Evolutionary conservation across 1,140 invertebrate species (phyloP).

Genomic region (Drosophila kurseongensis): DNA sequence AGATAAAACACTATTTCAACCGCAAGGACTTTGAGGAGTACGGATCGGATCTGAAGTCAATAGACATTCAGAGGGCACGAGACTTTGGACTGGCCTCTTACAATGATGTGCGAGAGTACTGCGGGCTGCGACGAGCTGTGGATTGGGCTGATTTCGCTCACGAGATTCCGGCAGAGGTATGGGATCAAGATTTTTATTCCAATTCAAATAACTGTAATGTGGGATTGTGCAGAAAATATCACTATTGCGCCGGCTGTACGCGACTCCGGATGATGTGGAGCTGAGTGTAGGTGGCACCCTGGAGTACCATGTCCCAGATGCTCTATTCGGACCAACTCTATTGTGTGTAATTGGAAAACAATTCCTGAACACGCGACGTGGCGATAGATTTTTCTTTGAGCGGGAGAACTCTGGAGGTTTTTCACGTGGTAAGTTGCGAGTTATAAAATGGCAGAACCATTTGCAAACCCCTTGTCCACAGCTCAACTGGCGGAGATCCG

Average conservation of each 20-base stretch:
- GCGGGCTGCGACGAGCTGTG: constrained; percentile 90
- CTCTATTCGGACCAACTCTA: constrained; percentile 95
- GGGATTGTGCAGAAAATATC: constrained; percentile 63
- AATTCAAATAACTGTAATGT: not conserved
- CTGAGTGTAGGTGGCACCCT: constrained; percentile 93
- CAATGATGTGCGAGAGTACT: constrained; percentile 91
- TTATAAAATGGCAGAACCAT: not conserved
- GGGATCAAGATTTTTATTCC: not conserved
- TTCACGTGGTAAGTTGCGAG: constrained; percentile 87
- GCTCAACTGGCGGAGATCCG: constrained; percentile 94
- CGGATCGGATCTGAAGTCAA: constrained; percentile 89
- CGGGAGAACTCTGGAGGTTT: constrained; percentile 88
- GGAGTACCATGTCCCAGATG: constrained; percentile 90
- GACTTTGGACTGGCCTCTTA: constrained; percentile 95
- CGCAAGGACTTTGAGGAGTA: constrained; percentile 85
- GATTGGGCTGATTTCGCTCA: constrained; percentile 90
- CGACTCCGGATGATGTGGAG: constrained; percentile 92
- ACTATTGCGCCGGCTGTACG: constrained; percentile 60
- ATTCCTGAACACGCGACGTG: constrained; percentile 92
- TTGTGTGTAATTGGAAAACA: constrained; percentile 94
- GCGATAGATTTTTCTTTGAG: constrained; percentile 94
- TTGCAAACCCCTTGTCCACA: constrained; percentile 75
- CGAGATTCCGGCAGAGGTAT: constrained; percentile 88
- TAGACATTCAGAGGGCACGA: constrained; percentile 94
- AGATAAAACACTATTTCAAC: constrained; percentile 92